These are phyloP conservation scores for Leuciscus idus DNA, from an alignment of 2,113 vertebrate species.

Conservation along the genomic window DNA sequence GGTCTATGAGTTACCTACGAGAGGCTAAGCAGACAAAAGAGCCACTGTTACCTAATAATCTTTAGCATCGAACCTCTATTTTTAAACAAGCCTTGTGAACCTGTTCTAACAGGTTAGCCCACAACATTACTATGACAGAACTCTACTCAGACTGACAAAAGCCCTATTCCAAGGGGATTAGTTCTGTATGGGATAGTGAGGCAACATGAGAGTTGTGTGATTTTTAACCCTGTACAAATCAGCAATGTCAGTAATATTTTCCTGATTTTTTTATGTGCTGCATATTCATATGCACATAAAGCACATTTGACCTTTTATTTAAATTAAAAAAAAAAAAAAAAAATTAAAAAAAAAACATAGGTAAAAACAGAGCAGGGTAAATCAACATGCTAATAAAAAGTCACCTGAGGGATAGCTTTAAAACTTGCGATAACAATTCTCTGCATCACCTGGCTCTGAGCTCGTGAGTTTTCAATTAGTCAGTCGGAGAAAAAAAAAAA, in stretches of 20 bases:
- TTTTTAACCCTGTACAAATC: neutral
- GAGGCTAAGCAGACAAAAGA: neutral
- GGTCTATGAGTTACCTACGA: neutral
- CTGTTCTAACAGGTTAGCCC: conserved; percentile 38
- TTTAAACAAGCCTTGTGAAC: conserved; percentile 4
- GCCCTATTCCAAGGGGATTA: neutral
- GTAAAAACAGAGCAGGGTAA: neutral
- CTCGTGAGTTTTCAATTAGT: neutral
- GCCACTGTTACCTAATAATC: neutral
- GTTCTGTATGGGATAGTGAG: neutral
- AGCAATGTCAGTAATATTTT: neutral
- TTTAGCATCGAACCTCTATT: neutral
- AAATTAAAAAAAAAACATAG: neutral
- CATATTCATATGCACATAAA: neutral
- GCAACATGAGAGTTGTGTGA: neutral
- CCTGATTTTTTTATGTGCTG: neutral
- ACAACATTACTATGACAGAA: neutral
- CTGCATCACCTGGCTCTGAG: neutral
- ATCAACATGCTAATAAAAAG: neutral
- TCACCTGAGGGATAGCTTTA: neutral
- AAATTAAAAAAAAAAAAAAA: neutral
- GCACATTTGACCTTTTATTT: neutral
- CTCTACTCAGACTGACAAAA: neutral
- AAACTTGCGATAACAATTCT: neutral
- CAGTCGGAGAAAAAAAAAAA: neutral